Conservation (phyloP, 2,888 invertebrate species). For the Bhutanitis thaidina region DNA sequence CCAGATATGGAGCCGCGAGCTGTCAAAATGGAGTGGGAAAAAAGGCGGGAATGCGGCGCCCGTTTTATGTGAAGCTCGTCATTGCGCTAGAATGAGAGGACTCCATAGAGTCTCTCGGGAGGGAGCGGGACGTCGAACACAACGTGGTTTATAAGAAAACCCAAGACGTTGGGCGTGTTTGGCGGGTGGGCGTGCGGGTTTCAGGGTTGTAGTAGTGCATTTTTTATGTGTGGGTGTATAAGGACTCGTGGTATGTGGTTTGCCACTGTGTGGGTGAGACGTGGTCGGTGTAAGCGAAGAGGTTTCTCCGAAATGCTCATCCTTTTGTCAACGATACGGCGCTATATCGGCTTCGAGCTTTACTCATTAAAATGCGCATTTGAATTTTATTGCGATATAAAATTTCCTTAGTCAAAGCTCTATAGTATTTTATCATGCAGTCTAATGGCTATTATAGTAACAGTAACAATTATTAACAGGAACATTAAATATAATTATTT, state of each 20-base stretch:
- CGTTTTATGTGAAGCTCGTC: conserved; percentile 79
- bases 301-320: conserved; percentile 52
- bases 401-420: conserved; percentile 60
- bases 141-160: conserved; percentile 80
- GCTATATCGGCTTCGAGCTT: conserved; percentile 68
- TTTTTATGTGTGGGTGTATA: conserved; percentile 43
- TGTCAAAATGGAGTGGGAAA: conserved; percentile 81
- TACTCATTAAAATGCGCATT: conserved; percentile 74
- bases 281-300: conserved; percentile 46
- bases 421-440: conserved; percentile 30
- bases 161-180: conserved; percentile 80
- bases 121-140: conserved; percentile 65
- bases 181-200: conserved; percentile 78
- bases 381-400: conserved; percentile 69
- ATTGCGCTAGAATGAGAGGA: conserved; percentile 66
- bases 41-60: conserved; percentile 80
- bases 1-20: conserved; percentile 80
- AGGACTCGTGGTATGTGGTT: conserved; percentile 51
- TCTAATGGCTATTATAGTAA: not conserved
- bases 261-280: conserved; percentile 51
- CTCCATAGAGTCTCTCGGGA: conserved; percentile 29
- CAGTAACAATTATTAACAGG: no score
- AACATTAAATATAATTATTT: no score
- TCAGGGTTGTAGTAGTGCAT: conserved; percentile 54
- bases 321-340: conserved; percentile 76